phyloP scores from a whole-genome alignment of 1,140 invertebrate species.

The Coptotermes formosanus region DNA sequence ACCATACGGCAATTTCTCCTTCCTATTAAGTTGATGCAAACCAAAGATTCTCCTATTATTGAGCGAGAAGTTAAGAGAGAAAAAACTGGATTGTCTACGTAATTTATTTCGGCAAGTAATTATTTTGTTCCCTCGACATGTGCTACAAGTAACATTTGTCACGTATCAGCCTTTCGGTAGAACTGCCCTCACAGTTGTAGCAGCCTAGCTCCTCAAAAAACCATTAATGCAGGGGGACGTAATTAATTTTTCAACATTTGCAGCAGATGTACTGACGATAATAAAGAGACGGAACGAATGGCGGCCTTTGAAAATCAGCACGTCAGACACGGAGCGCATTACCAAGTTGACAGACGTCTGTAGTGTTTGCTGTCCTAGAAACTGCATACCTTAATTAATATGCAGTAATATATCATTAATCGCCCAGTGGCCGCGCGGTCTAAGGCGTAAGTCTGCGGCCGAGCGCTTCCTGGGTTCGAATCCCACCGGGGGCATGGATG shows the following conservation, averaged over 20 bases:
- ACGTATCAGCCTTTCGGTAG: neutral
- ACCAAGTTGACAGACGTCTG: too few relatives aligned
- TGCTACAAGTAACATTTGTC: neutral
- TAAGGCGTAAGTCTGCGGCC: too few relatives aligned
- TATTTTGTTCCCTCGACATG: neutral
- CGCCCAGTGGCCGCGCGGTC: too few relatives aligned
- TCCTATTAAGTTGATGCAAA: too few relatives aligned
- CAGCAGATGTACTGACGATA: neutral
- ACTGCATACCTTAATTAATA: too few relatives aligned
- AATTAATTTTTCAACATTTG: neutral
- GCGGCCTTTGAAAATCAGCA: neutral
- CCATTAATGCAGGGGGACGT: neutral
- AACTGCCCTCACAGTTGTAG: neutral
- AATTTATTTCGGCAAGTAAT: slow-evolving; percentile 7
- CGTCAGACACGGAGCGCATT: neutral
- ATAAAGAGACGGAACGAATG: neutral
- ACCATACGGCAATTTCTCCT: too few relatives aligned
- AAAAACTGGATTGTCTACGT: neutral
- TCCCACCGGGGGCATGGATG: too few relatives aligned
- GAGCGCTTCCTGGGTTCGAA: too few relatives aligned
- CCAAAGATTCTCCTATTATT: neutral
- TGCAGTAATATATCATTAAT: too few relatives aligned
- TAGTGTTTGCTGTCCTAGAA: too few relatives aligned
- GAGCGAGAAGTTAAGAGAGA: neutral
- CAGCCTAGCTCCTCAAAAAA: neutral